A percentile compares a stretch with the other conserved stretches of the same genome.
Evolutionary conservation across 2,888 invertebrate genomes (phyloP).

Genomic region (Ornithoptera priamus): DNA sequence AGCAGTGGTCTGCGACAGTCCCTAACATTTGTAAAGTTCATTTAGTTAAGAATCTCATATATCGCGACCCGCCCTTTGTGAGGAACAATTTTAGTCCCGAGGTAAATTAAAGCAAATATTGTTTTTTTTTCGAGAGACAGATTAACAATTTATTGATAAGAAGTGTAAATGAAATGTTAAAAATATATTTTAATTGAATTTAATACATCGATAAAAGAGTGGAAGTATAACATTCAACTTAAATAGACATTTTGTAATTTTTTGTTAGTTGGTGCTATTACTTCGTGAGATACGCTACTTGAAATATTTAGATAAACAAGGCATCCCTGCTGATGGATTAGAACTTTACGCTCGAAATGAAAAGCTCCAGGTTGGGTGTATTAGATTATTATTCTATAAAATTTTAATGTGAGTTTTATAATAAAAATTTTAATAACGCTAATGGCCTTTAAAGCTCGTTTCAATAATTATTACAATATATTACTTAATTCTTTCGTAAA

Average conservation of each 20-base stretch:
- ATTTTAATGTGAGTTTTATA: too few relatives aligned
- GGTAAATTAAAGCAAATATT: constrained; percentile 47
- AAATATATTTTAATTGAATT: too few relatives aligned
- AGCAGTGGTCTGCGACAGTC: constrained; percentile 85
- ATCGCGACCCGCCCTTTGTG: constrained; percentile 77
- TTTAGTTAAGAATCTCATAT: constrained; percentile 81
- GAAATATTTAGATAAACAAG: constrained; percentile 82
- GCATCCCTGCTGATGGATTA: constrained; percentile 81
- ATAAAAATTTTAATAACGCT: too few relatives aligned
- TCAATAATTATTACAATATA: too few relatives aligned
- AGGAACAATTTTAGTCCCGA: constrained; percentile 84
- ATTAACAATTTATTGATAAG: too few relatives aligned
- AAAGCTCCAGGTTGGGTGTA: constrained; percentile 79
- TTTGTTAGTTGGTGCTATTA: constrained; percentile 82
- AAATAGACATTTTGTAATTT: background rate
- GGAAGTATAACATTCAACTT: too few relatives aligned
- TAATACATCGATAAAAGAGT: too few relatives aligned
- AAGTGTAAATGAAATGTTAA: too few relatives aligned
- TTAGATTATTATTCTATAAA: too few relatives aligned
- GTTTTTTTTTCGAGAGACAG: too few relatives aligned
- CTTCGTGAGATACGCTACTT: constrained; percentile 92
- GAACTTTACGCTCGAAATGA: constrained; percentile 85
- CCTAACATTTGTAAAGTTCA: constrained; percentile 82
- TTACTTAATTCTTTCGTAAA: too few relatives aligned
- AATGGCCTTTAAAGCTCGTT: too few relatives aligned